Evolutionary conservation across 1,140 invertebrate genomes (phyloP), one percentile per base, ranked within the genome.

Genomic region (Drosophila kikkawai): DNA sequence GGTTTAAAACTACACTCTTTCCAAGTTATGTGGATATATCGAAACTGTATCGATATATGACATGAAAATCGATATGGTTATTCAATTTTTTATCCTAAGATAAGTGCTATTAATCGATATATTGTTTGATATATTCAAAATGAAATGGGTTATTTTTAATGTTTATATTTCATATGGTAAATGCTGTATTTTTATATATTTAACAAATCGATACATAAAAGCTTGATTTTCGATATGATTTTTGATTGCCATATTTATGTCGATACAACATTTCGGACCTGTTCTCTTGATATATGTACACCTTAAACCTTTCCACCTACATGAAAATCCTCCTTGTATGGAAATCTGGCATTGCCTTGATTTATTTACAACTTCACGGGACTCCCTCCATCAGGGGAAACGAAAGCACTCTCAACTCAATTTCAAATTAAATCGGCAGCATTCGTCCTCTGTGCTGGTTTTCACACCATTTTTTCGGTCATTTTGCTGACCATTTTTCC

Each of bases 341-440:
- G 8, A 56, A 39, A 39, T 39, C 19, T 19, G 1, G 34, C 36
- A 22, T 15, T 9, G 13, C 36, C 36, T 56, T 56, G 53, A 56
- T 39, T 56, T 56, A 56, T 56, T 55, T 55, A 55, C 34, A 55
- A 55, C 34, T 22, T n/a, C 19, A 56, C 53, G 11, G 53, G 53
- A 56, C 53, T 34, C 26, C 32, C 45, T 15, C 7, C 5, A 15
- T 34, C 26, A 17, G 53, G 36, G 36, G 36, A 56, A 39, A 17
- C 61, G 13, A 44, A 65, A 7, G 19, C 5, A 22, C 61, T 34
- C 11, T n/a, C 13, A 32, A 61, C 56, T 36, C 32, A 34, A 26
- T 44, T 44, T 36, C 41, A 22, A 63, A 73, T 55, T 56, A 12
- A 39, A 34, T 32, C 55, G 32, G 17, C 4, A 29, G 29, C 61